Conservation (phyloP, 2,113 vertebrate species). For the Chiloscyllium plagiosum region DNA sequence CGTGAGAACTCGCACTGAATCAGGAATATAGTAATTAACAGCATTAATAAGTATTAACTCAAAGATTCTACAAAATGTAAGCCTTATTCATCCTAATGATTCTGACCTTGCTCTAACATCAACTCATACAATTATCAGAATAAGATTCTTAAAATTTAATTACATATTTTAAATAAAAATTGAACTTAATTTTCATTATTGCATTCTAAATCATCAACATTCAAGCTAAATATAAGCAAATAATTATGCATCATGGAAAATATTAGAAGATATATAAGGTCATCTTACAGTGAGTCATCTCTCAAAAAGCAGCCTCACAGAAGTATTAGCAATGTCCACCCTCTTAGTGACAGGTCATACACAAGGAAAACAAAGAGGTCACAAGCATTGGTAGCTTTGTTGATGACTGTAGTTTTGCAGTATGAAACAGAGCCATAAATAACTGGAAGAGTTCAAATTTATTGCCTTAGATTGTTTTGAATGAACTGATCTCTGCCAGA, state of each 20-base stretch:
- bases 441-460: not conserved
- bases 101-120: not conserved
- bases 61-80: not conserved
- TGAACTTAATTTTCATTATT: not conserved
- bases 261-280: too few relatives aligned
- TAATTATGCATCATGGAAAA: not conserved
- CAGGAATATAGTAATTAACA: not conserved
- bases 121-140: too few relatives aligned
- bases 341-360: not conserved
- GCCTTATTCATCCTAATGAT: not conserved
- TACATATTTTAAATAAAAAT: not conserved
- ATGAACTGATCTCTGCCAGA: not conserved
- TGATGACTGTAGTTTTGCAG: not conserved
- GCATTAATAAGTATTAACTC: not conserved
- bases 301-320: not conserved
- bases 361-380: not conserved
- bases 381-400: not conserved
- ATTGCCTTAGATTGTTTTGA: not conserved
- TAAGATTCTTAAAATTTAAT: not conserved
- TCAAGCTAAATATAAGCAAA: not conserved
- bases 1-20: not conserved
- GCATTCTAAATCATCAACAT: too few relatives aligned
- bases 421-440: not conserved
- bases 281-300: not conserved
- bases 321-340: not conserved